A percentile compares a stretch with the other conserved stretches of the same genome.
Evolutionary conservation across 2,113 vertebrate species (phyloP).

Genomic region (Danio rerio): GRCz12tu NC_133181.1:41725001-41725500

Average conservation of each 20-base stretch:
- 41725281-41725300: background rate
- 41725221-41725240: background rate
- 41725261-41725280: background rate
- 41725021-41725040: background rate
- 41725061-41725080: constrained; percentile 19
- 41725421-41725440: too few relatives aligned
- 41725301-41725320: too few relatives aligned
- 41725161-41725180: background rate
- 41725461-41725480: too few relatives aligned
- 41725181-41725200: background rate
- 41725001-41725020: constrained; percentile 18
- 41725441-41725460: too few relatives aligned
- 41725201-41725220: background rate
- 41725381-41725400: too few relatives aligned
- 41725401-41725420: too few relatives aligned
- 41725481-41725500: too few relatives aligned
- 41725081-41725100: background rate
- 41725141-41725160: background rate
- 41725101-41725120: background rate
- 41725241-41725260: background rate
- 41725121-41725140: background rate
- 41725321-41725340: too few relatives aligned
- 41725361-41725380: too few relatives aligned
- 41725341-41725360: too few relatives aligned
- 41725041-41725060: background rate